Evolutionary conservation across 2,113 vertebrate genomes (phyloP).

Genomic region (Forbesichthys papilliferus): DNA sequence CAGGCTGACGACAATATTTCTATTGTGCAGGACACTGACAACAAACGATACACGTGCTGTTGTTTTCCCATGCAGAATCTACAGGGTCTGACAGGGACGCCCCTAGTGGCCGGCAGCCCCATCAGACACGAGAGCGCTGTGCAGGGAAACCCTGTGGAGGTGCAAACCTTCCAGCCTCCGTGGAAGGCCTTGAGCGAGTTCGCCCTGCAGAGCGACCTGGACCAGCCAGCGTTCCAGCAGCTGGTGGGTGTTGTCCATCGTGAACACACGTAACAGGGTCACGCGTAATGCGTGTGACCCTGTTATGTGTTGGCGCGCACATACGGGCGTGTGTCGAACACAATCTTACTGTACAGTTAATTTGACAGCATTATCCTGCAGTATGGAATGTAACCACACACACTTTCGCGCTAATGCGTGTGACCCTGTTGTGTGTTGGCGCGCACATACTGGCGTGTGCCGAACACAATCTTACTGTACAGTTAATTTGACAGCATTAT

Average conservation of each 20-base stretch:
- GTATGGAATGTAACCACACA: conserved; percentile 30
- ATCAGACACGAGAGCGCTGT: conserved; percentile 87
- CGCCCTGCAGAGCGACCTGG: conserved; percentile 89
- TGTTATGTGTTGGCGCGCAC: too few species aligned
- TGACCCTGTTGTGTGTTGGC: too few species aligned
- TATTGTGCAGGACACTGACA: not conserved
- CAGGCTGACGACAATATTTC: not conserved
- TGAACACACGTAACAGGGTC: not conserved
- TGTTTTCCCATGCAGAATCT: conserved; percentile 73
- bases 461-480: too few species aligned
- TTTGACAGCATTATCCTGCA: too few species aligned
- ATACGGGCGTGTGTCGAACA: too few species aligned
- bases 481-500: too few species aligned
- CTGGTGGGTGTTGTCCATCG: conserved; percentile 73
- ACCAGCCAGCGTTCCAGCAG: conserved; percentile 90
- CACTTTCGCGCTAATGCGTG: not conserved
- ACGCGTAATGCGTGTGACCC: too few species aligned
- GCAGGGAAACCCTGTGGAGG: conserved; percentile 88
- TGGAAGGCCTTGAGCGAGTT: conserved; percentile 96
- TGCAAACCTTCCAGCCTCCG: conserved; percentile 91
- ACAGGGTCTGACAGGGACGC: conserved; percentile 91
- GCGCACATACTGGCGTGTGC: too few species aligned
- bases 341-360: too few species aligned
- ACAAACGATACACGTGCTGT: not conserved
- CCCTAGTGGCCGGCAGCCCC: conserved; percentile 87